Base-by-base conservation (phyloP, 2,113 vertebrate species). In the Sterrhoptilus dennistouni region DNA sequence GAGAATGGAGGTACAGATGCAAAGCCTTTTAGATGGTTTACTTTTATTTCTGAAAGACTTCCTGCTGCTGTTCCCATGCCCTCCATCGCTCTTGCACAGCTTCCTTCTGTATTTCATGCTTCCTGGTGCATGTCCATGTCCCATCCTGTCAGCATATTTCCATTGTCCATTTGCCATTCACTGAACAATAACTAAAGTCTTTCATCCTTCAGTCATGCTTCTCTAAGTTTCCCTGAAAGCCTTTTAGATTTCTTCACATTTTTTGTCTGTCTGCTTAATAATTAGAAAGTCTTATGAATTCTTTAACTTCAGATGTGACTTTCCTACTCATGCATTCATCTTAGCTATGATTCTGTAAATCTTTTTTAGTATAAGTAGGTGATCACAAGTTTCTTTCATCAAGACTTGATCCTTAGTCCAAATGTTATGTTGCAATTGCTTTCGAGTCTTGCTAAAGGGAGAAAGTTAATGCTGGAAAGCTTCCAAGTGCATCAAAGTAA, bases 401-500 rank as follows among this genome's bases (percentile, higher is more conserved):
- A 87, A 89, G 40, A 14, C n/a, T 72, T 89, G 87, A 75, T 90
- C 33, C 40, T 77, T 75, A 74, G 19, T 86, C 72, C 42, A 81
- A 95, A 81, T 47, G 15, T 66, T 83, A n/a, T 25, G 15, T 60
- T 78, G 47, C 27, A 52, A 60, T 61, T 77, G 36, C n/a, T 56
- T 89, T 81, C 20, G 23, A 72, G 36, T 40, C 57, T 44, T 76
- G 24, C 25, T 92, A 69, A 84, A 78, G 22, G 44, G 31, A 82
- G 65, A 91, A 83, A 75, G 72, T 60, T 66, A 78, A 60, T 60
- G 9, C 10, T 89, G 83, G 81, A 92, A 77, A 87, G 3, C 20
- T 79, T 90, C 69, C 77, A 94, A 89, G 57, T 72, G 57, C 77
- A 95, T 94, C 69, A 91, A 81, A 87, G 44, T 60, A 19, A 27